Evolutionary conservation across 2,113 vertebrate species (phyloP).

Genomic region (Triplophysa tibetana): DNA sequence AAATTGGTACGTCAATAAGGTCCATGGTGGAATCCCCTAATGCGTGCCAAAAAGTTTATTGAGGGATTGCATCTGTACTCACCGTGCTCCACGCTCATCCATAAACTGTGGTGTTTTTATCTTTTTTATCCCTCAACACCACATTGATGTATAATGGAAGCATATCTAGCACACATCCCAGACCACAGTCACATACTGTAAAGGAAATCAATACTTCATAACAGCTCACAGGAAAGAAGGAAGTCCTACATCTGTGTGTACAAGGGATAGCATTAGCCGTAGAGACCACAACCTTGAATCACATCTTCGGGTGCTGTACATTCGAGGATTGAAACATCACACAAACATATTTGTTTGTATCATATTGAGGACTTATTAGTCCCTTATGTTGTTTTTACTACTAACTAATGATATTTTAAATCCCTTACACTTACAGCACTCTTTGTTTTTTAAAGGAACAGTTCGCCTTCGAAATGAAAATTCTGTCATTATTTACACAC

Average conservation of each 20-base stretch:
- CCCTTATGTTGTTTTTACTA: too few relatives aligned
- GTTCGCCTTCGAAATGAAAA: too few relatives aligned
- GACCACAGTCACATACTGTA: slow-evolving; percentile 33
- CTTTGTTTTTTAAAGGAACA: too few relatives aligned
- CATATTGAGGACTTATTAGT: too few relatives aligned
- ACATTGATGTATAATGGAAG: slow-evolving; percentile 35
- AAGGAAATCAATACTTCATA: slow-evolving; percentile 45
- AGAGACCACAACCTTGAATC: background rate
- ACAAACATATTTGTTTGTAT: background rate
- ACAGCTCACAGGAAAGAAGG: slow-evolving; percentile 31
- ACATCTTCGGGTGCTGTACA: slow-evolving; percentile 2
- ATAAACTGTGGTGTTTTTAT: slow-evolving; percentile 6
- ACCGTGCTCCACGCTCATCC: slow-evolving; percentile 18
- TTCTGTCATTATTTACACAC: too few relatives aligned
- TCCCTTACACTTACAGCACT: too few relatives aligned
- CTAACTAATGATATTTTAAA: too few relatives aligned
- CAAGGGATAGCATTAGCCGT: background rate
- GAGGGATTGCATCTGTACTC: slow-evolving; percentile 38
- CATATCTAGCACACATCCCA: slow-evolving; percentile 20
- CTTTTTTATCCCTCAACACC: slow-evolving; percentile 5
- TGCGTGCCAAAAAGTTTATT: slow-evolving; percentile 18
- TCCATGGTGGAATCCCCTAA: background rate
- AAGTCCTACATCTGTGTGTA: slow-evolving; percentile 28
- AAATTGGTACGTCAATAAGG: background rate
- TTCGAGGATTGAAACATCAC: background rate